Evolutionary conservation across 2,888 invertebrate species (phyloP), one percentile per base, ranked within the genome.

Genomic region (Coecobrya sp.): DNA sequence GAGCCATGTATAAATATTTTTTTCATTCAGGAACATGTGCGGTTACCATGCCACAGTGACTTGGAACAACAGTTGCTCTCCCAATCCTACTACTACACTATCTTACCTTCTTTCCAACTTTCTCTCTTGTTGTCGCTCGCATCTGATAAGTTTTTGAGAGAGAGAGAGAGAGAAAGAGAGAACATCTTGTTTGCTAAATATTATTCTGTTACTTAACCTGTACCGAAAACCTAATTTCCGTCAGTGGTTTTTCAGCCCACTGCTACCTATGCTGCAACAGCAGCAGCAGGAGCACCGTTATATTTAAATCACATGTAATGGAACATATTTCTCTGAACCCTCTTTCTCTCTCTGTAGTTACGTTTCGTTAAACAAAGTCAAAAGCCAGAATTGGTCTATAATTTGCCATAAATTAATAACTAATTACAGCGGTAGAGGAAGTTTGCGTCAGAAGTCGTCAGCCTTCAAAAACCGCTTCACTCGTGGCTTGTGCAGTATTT

Each of bases 381-480:
- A 65, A 36, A 49, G 68, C 49, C 52, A 70, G n/a, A 70, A 49
- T 55, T 70, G 30, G 65, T 70, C 59, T 27, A 30, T 70, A 70
- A 86, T 86, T 70, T 86, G 62, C 30, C 42, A 62, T 84, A 62
- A 85, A 86, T 86, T 86, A 86, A 70, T 86, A 86, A 70, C 49
- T 70, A 86, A 86, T 86, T 70, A 86, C 52, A 52, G 52, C 42
- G 52, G 16, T 42, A 70, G 45, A 65, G 76, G 49, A 76, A 76
- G 49, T 25, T 45, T 76, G 76, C 25, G 76, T 76, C 22, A 49
- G 30, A 76, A 73, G 73, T 73, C 11, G 42, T 42, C 36, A 49
- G 76, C 25, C 22, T 13, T 45, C 73, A 36, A 65, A n/a, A 30
- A 36, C 36, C 62, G 13, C 62, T 65, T 65, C 62, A 65, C 11